Base-by-base conservation (phyloP, 1,140 invertebrate species). In the Pinna nobilis region DNA sequence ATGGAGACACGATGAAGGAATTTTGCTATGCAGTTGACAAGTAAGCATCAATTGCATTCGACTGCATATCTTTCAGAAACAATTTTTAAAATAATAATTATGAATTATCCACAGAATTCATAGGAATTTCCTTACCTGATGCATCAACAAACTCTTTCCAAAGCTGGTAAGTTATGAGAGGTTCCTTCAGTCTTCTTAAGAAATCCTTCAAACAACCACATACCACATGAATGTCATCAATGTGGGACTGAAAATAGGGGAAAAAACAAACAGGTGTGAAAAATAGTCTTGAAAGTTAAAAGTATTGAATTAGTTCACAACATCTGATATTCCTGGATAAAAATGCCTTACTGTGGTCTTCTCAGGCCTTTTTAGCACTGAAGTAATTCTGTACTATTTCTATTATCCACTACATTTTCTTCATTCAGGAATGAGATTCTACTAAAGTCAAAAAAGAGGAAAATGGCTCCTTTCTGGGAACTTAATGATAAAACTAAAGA, bases 201-300 rank as follows among this genome's bases (percentile, higher is more conserved):
- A 98, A 98, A 86, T 95, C 93, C 89, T 97, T 98, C 0, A 98
- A 88, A 64, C 93, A 94, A 18, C 95, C 94, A 87, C 94, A 96
- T 50, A 97, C 90, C 0, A 94, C 93, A 82, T 96, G 91, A 35
- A 97, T 92, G 78, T 97, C 95, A 60, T 76, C 70, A 51, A 88
- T 80, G 49, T 81, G 79, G 28, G 80, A 81, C 87, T 87, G 77
- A 64, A 83, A 82, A 44, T 23, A 35, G 51, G 41, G 70, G 1
- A 11, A 65, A 51, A 47, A 20, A 11, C n/a, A 28, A 33, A 35
- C 9, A 39, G 20, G 55, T 44, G 9, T 61, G n/a, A 32, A 73
- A 66, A 30, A 41, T 3, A 50, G 23, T 13, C 11, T 13, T 13
- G 33, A 55, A 20, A 55, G 20, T 55, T 55, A n/a, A 32, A 25